Conservation (phyloP, 2,888 invertebrate genomes). For the Herminia tarsipennalis region DNA sequence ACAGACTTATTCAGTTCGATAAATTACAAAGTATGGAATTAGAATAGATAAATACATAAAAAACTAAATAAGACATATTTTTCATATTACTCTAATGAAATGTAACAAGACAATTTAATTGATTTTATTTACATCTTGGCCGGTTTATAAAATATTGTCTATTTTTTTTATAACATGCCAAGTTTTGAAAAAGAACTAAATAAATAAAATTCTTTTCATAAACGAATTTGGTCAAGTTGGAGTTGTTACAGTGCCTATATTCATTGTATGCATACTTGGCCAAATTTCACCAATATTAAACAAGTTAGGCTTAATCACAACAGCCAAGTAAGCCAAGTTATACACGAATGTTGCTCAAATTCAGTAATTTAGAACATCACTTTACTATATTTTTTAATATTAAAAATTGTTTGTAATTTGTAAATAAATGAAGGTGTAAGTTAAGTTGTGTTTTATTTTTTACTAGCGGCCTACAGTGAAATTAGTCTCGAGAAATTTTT, state of each 20-base stretch:
- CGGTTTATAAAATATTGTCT: neutral
- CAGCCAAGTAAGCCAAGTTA: constrained; percentile 29
- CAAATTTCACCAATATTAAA: constrained; percentile 6
- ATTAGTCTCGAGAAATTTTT: neutral
- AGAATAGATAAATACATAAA: no score
- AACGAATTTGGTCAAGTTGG: neutral
- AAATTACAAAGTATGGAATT: no score
- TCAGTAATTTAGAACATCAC: constrained; percentile 47
- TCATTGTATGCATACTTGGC: constrained; percentile 5
- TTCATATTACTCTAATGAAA: neutral
- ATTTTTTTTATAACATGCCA: no score
- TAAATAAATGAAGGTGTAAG: constrained; percentile 82
- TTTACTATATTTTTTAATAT: constrained; percentile 52
- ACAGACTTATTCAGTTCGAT: no score
- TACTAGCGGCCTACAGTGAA: neutral
- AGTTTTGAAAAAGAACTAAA: neutral
- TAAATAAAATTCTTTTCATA: neutral
- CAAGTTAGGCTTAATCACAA: neutral
- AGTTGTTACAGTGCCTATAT: neutral
- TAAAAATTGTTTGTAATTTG: constrained; percentile 65
- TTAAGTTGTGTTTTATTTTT: constrained; percentile 54
- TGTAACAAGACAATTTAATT: neutral
- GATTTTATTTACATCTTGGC: constrained; percentile 8
- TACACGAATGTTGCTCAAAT: constrained; percentile 57
- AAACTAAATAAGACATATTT: no score